These are phyloP conservation scores for Epinotia demarniana DNA, from an alignment of 2,888 invertebrate species.

Conservation along the genomic window DNA sequence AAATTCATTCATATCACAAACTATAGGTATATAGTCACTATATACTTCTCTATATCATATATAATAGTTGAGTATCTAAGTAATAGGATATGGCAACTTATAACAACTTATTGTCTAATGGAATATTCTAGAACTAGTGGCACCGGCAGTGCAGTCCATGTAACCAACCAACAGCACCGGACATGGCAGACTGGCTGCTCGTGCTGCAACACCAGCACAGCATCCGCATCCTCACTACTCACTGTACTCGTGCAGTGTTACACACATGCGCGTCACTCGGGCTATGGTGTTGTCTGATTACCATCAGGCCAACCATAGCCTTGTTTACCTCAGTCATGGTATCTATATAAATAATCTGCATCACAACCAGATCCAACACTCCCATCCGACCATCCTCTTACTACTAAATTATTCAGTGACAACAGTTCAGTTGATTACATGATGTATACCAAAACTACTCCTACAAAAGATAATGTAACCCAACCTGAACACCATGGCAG, in stretches of 20 bases:
- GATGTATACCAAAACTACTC: conserved; percentile 33
- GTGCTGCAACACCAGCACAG: too few species aligned
- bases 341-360: not conserved
- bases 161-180: conserved; percentile 18
- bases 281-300: not conserved
- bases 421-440: conserved; percentile 32
- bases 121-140: conserved; percentile 68
- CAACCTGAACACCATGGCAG: not conserved
- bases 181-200: not conserved
- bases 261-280: too few species aligned
- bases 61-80: conserved; percentile 82
- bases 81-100: conserved; percentile 84
- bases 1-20: conserved; percentile 83
- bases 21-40: conserved; percentile 78
- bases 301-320: not conserved
- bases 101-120: conserved; percentile 83
- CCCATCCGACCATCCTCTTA: not conserved
- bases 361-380: not conserved
- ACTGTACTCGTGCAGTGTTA: not conserved
- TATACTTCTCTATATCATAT: conserved; percentile 75
- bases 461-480: not conserved
- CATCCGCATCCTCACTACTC: not conserved
- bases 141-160: conserved; percentile 44
- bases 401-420: conserved; percentile 41
- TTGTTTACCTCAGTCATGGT: too few species aligned